Evolutionary conservation across 2,113 vertebrate genomes (phyloP).

Genomic region (Girardinichthys multiradiatus): DNA sequence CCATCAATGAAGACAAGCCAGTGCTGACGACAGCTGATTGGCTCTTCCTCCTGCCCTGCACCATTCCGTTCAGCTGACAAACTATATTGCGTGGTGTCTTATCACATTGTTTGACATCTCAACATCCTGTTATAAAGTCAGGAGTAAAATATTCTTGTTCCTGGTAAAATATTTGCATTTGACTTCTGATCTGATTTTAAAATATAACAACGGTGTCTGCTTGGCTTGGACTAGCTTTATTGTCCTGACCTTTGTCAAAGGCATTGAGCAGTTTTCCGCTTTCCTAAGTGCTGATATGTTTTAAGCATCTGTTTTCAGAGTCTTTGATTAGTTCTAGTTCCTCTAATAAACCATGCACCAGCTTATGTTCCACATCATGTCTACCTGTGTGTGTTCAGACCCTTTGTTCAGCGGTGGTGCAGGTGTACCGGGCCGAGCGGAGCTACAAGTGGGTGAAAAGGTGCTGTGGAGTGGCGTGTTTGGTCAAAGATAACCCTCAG

Average conservation of each 20-base stretch:
- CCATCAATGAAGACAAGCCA: too few species aligned
- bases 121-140: too few species aligned
- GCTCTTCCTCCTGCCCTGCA: too few species aligned
- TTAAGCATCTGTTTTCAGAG: background rate
- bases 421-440: slow-evolving; percentile 90
- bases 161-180: slow-evolving; percentile 23
- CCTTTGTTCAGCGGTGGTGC: slow-evolving; percentile 93
- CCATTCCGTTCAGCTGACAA: too few species aligned
- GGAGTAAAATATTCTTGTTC: background rate
- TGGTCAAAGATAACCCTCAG: slow-evolving; percentile 98
- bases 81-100: too few species aligned
- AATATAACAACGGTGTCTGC: background rate
- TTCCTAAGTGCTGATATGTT: too few species aligned
- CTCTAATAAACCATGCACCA: too few species aligned
- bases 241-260: too few species aligned
- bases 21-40: too few species aligned
- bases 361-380: background rate
- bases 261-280: background rate
- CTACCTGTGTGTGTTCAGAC: slow-evolving; percentile 76
- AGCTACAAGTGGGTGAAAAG: slow-evolving; percentile 91
- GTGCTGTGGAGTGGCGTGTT: slow-evolving; percentile 95
- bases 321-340: background rate
- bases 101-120: too few species aligned
- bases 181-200: slow-evolving; percentile 14
- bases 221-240: background rate